Evolutionary conservation across 23 tunicate species (phyloP).

Genomic region (Halocynthia aurantium): DNA sequence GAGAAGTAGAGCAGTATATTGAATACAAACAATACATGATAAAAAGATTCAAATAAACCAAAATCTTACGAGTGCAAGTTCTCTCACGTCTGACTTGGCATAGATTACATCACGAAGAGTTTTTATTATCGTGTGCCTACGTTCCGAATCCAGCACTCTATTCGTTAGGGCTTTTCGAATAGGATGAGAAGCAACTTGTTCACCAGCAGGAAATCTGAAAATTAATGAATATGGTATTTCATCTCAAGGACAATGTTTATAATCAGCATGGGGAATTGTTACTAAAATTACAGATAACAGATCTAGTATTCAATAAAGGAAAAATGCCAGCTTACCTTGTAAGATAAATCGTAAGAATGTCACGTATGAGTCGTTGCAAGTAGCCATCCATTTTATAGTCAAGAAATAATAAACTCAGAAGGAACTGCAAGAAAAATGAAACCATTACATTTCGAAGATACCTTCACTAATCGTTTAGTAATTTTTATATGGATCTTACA

Average conservation of each 20-base stretch:
- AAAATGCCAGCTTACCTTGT: neutral
- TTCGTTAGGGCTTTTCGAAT: neutral
- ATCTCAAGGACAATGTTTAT: neutral
- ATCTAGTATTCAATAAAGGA: no score
- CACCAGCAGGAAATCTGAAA: neutral
- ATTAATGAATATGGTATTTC: neutral
- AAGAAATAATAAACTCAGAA: constrained; percentile 1
- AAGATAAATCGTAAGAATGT: constrained; percentile 8
- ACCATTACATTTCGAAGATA: neutral
- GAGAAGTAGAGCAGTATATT: no score
- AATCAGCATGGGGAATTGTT: no score
- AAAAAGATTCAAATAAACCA: neutral
- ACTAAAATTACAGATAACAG: no score
- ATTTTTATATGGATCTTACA: neutral
- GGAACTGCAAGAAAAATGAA: neutral
- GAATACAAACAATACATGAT: neutral
- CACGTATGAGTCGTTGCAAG: constrained; percentile 8
- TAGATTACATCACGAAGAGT: neutral
- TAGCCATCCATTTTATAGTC: constrained; percentile 10
- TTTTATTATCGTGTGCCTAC: neutral
- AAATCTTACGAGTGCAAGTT: neutral
- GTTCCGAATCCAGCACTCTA: neutral
- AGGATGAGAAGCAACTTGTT: constrained; percentile 1
- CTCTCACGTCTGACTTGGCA: neutral
- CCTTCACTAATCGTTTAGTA: neutral